A percentile compares a stretch with the other conserved stretches of the same genome.
Conservation (phyloP, 1,140 invertebrate species). For the Condylostylus longicornis region DNA sequence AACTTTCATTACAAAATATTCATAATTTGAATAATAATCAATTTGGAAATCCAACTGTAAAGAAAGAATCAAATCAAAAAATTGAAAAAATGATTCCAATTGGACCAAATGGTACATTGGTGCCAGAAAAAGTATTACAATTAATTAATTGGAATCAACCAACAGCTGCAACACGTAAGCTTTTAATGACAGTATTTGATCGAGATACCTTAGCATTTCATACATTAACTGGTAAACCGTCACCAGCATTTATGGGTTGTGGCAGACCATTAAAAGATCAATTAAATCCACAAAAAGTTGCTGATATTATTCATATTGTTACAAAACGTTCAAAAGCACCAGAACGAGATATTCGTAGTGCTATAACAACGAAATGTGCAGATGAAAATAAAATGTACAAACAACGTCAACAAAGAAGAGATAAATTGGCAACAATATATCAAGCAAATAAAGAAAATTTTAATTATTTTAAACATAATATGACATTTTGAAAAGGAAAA, state of each 20-base stretch:
- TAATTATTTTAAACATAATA: too few relatives aligned
- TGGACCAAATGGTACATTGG: slow-evolving; percentile 28
- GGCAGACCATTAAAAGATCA: slow-evolving; percentile 20
- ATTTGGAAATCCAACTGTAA: too few relatives aligned
- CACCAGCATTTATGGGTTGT: slow-evolving; percentile 25
- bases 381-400: slow-evolving; percentile 41
- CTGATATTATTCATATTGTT: slow-evolving; percentile 29
- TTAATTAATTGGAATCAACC: slow-evolving; percentile 24
- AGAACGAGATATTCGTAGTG: slow-evolving; percentile 19
- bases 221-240: slow-evolving; percentile 31
- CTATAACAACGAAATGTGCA: slow-evolving; percentile 42
- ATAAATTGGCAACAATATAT: too few relatives aligned
- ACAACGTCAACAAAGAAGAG: slow-evolving; percentile 11
- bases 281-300: slow-evolving; percentile 23
- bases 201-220: slow-evolving; percentile 29
- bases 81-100: too few relatives aligned
- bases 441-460: too few relatives aligned
- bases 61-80: too few relatives aligned
- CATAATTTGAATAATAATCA: too few relatives aligned
- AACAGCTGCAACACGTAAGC: slow-evolving; percentile 24
- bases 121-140: slow-evolving; percentile 14
- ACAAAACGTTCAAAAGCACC: slow-evolving; percentile 19
- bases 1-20: too few relatives aligned
- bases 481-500: too few relatives aligned
- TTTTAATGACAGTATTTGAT: slow-evolving; percentile 23